Base-by-base conservation (phyloP, 2,888 invertebrate genomes). In the Eupelmus urozonus region DNA sequence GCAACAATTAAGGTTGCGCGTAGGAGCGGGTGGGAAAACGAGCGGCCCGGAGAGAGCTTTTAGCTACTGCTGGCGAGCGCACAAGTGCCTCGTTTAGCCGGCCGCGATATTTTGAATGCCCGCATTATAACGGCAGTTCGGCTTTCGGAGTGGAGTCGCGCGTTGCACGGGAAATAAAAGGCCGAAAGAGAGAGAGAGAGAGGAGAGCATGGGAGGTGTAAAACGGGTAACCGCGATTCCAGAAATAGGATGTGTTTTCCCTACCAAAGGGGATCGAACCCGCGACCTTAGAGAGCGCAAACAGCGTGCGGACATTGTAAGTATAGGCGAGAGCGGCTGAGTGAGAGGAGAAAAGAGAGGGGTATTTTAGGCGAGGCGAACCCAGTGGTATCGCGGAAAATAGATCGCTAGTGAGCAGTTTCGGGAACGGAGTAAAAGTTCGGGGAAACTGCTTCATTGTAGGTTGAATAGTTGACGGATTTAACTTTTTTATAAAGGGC, bases 241-340 rank as follows among this genome's bases (percentile, higher is more conserved):
- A 86, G 85, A 88, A 88, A 88, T 87, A 87, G 85, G 20, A 25
- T 85, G 74, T 27, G 85, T 87, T 87, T 87, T 85, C 86, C 85
- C 83, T 81, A 13, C 62, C 82, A 79, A 86, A 86, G 88, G 88
- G 86, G 86, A 88, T 88, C 87, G 87, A 88, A 88, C 87, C 83
- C 85, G 84, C 85, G 88, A 88, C 88, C 87, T 87, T 85, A 87
- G 83, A 23, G n/a, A 59, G 78, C 29, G 72, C 72, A 63, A 72
- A 67, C 25, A 51, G n/a, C 25, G n/a, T n/a, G 20, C n/a, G 23
- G 18, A 49, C 66, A 57, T 29, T 71, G 63, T 65, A 27, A 1
- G 53, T 45, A 51, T 1, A n/a, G 18, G 18, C 11, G 23, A 63
- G 23, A 63, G 18, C 23, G 60, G 2, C 18, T 40, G 59, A 70